Evolutionary conservation across 1,140 invertebrate species (phyloP).

Genomic region (Tetramorium parvispinum): DNA sequence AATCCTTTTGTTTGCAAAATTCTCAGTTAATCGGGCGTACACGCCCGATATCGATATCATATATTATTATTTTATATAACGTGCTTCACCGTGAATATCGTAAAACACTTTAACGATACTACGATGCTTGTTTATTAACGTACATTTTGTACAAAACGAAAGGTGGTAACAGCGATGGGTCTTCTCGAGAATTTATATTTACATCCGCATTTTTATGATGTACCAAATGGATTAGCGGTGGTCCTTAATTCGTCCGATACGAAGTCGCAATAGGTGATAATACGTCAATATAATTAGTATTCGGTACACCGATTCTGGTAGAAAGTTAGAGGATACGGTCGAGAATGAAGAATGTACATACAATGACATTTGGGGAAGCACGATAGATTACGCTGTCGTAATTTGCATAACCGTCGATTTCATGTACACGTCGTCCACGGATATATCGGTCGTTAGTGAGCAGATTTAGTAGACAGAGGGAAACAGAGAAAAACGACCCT

Average conservation of each 20-base stretch:
- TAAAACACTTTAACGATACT: constrained; percentile 9
- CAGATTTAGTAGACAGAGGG: constrained; percentile 5
- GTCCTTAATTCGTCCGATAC: constrained; percentile 20
- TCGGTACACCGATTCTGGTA: constrained; percentile 10
- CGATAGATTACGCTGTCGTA: constrained; percentile 22
- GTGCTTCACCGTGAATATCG: constrained; percentile 1
- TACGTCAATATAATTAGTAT: constrained; percentile 31
- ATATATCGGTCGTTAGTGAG: constrained; percentile 22
- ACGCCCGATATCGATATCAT: neutral
- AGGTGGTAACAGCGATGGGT: neutral
- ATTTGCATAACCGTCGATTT: constrained; percentile 28
- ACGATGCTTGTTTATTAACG: neutral
- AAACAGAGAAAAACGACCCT: neutral
- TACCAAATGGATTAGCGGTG: constrained; percentile 14
- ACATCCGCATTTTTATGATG: neutral
- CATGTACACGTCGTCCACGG: neutral
- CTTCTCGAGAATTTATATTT: constrained; percentile 15
- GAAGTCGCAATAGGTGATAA: neutral
- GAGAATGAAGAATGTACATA: constrained; percentile 29
- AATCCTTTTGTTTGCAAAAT: neutral
- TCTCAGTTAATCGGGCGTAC: neutral
- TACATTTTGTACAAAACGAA: constrained; percentile 25
- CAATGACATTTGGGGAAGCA: constrained; percentile 15
- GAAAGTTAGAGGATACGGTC: neutral
- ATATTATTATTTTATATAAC: constrained; percentile 9